Conservation (phyloP, 1,140 invertebrate genomes). For the Probaryconus sp. region DNA sequence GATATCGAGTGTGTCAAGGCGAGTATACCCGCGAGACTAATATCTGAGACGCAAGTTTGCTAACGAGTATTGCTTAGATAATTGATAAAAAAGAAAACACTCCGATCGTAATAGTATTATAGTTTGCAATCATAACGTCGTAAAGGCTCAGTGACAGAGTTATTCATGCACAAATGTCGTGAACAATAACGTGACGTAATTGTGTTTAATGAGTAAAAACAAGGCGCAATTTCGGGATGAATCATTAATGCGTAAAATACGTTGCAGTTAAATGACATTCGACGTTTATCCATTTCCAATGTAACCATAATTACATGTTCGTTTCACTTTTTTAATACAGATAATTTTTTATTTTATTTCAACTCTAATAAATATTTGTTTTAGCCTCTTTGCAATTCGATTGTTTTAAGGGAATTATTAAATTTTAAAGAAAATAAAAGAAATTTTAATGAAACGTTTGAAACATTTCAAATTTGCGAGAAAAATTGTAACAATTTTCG, state of each 20-base stretch:
- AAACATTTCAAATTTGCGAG: not conserved
- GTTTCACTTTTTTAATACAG: no score
- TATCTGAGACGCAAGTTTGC: conserved; percentile 42
- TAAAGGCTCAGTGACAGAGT: conserved; percentile 21
- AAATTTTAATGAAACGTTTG: no score
- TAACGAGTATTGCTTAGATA: conserved; percentile 44
- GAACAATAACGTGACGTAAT: conserved; percentile 24
- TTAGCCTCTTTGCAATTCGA: no score
- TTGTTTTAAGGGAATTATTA: no score
- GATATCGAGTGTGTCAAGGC: conserved; percentile 42
- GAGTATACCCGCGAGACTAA: conserved; percentile 41
- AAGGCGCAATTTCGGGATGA: conserved; percentile 8
- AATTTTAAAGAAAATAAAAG: no score
- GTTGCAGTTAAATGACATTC: no score
- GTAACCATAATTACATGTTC: no score
- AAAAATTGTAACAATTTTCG: conserved; percentile 19
- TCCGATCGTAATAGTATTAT: conserved; percentile 27
- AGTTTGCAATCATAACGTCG: conserved; percentile 19
- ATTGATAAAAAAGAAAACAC: conserved; percentile 50
- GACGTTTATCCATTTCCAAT: no score
- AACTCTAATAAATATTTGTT: no score
- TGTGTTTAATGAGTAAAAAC: conserved; percentile 6
- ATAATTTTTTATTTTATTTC: no score
- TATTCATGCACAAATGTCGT: conserved; percentile 30
- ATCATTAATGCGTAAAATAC: conserved; percentile 4